Conservation (phyloP, 2,888 invertebrate species). For the Cephus sareptanus region DNA sequence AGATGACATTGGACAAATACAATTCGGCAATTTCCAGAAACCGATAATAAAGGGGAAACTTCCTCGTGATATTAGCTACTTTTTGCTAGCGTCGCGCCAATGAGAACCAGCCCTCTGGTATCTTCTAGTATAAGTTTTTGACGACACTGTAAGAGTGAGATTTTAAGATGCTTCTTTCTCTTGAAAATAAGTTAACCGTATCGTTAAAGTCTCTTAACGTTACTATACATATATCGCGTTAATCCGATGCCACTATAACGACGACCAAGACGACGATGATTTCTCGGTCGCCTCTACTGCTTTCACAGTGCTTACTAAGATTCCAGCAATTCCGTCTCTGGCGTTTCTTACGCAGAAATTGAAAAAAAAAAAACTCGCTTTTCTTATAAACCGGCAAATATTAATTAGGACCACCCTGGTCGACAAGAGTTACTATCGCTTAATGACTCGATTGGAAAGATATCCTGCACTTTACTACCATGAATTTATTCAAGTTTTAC, state of each 20-base stretch:
- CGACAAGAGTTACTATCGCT: not conserved
- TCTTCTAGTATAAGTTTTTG: not conserved
- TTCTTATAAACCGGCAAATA: slow-evolving; percentile 9
- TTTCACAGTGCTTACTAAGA: not conserved
- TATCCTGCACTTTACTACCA: not conserved
- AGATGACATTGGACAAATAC: slow-evolving; percentile 43
- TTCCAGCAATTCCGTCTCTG: not conserved
- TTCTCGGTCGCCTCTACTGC: not conserved
- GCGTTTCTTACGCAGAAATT: slow-evolving; percentile 9
- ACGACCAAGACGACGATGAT: not conserved
- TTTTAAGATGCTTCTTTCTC: not conserved
- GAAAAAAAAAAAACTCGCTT: slow-evolving; percentile 20
- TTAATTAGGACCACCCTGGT: slow-evolving; percentile 10
- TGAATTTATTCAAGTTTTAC: not conserved
- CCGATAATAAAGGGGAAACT: slow-evolving; percentile 10
- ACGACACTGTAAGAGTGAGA: not conserved
- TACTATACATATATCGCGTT: slow-evolving; percentile 35
- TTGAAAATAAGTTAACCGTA: slow-evolving; percentile 23
- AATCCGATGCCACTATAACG: slow-evolving; percentile 34
- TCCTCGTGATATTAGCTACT: slow-evolving; percentile 7
- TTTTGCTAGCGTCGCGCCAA: not conserved
- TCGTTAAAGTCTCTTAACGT: slow-evolving; percentile 37
- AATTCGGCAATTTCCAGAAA: slow-evolving; percentile 13
- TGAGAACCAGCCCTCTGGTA: not conserved
- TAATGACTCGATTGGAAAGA: not conserved